These are phyloP conservation scores for Bovichtus variegatus DNA, from an alignment of 2,797 vertebrate genomes.

Conservation along the genomic window DNA sequence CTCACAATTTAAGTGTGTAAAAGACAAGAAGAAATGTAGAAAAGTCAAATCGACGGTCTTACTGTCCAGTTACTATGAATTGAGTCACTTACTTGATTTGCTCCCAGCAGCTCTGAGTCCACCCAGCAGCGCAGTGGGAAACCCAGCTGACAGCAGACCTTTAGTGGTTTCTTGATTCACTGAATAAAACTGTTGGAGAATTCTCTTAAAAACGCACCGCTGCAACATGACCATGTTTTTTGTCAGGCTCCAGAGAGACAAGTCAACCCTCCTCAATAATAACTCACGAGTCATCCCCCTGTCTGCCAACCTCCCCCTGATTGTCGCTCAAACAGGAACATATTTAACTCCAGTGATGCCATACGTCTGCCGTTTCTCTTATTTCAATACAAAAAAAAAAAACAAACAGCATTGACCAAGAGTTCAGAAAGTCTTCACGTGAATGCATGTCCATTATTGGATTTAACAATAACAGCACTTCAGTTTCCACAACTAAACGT, in stretches of 20 bases:
- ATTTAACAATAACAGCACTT: neutral
- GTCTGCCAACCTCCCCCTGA: conserved; percentile 23
- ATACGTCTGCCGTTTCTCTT: neutral
- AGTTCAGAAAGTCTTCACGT: neutral
- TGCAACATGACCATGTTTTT: conserved; percentile 57
- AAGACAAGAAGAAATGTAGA: neutral
- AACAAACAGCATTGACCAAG: neutral
- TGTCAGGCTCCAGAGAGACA: conserved; percentile 3
- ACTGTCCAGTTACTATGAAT: neutral
- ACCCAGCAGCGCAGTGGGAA: neutral
- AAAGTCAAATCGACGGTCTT: neutral
- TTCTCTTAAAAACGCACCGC: conserved; percentile 31
- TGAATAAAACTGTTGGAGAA: conserved; percentile 33
- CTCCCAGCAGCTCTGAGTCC: conserved; percentile 33
- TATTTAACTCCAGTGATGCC: conserved; percentile 60
- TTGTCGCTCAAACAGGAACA: conserved; percentile 19
- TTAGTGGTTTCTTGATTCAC: neutral
- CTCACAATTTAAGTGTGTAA: too few relatives aligned
- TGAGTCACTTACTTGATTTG: conserved; percentile 59
- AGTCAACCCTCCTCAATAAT: conserved; percentile 51
- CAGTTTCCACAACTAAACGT: neutral
- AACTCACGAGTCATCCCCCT: conserved; percentile 62
- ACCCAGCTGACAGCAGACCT: neutral
- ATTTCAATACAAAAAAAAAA: neutral
- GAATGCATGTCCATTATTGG: accelerated